A percentile compares a stretch with the other conserved stretches of the same genome.
phyloP scores from a whole-genome alignment of 2,888 invertebrate species.

The Bedellia somnulentella region DNA sequence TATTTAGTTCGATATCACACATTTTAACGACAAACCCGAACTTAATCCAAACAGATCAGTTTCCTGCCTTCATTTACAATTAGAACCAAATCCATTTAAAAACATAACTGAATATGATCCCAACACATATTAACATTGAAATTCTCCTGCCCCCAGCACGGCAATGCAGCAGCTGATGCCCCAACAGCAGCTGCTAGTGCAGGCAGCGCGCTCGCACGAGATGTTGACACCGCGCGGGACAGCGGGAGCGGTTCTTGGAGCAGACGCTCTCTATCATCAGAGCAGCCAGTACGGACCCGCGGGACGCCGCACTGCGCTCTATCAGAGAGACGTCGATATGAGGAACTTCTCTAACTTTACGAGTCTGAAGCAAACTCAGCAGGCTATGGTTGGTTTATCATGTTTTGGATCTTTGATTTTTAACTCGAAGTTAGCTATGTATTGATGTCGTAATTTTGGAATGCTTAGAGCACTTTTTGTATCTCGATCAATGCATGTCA shows the following conservation, averaged over 20 bases:
- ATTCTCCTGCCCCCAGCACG: too few species aligned
- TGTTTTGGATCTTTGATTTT: too few species aligned
- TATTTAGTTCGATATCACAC: too few species aligned
- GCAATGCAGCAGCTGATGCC: conserved; percentile 51
- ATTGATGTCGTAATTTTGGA: conserved; percentile 7
- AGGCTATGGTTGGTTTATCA: background rate
- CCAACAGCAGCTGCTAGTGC: conserved; percentile 51
- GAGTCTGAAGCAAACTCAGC: conserved; percentile 24
- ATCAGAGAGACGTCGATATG: conserved; percentile 45
- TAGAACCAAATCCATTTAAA: too few species aligned
- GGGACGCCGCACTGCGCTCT: conserved; percentile 41
- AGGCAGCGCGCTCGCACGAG: conserved; percentile 61
- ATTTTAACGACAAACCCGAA: too few species aligned
- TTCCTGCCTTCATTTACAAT: too few species aligned
- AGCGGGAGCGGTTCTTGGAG: conserved; percentile 38
- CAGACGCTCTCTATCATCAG: conserved; percentile 44
- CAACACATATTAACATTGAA: too few species aligned
- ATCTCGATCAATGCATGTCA: conserved; percentile 5
- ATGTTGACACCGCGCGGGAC: conserved; percentile 39
- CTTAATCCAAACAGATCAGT: too few species aligned
- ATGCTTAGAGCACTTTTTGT: conserved; percentile 7
- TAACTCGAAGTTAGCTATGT: too few species aligned
- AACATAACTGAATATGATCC: too few species aligned
- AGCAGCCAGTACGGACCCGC: conserved; percentile 52
- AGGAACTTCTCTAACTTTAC: conserved; percentile 50